Percentiles rank a stretch among this genome's conserved stretches.
Conservation (phyloP, 2,888 invertebrate genomes). For the Stenchaetothrips biformis region DNA sequence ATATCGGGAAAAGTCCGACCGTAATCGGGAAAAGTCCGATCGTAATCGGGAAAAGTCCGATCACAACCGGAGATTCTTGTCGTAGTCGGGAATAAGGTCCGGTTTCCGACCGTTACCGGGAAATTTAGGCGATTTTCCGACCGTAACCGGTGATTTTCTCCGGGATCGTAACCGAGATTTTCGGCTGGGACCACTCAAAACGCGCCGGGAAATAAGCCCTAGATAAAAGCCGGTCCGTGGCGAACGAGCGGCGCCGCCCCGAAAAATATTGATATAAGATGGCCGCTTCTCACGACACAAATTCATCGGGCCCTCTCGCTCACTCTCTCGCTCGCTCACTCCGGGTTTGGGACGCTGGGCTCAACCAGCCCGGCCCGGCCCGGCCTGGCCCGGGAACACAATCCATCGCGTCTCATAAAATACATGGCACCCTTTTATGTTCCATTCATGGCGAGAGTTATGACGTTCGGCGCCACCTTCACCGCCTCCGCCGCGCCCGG, state of each 20-base stretch:
- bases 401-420: conserved; percentile 10
- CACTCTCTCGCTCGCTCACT: too few species aligned
- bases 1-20: too few species aligned
- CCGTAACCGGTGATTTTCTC: too few species aligned
- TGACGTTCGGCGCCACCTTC: background rate
- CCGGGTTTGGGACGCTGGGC: too few species aligned
- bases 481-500: background rate
- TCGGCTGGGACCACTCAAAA: background rate
- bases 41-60: too few species aligned
- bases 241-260: background rate
- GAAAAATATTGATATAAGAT: conserved; percentile 16
- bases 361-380: background rate
- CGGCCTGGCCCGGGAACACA: background rate
- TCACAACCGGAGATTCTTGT: too few species aligned
- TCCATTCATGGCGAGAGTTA: conserved; percentile 7
- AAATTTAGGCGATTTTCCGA: too few species aligned
- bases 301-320: background rate
- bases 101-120: too few species aligned
- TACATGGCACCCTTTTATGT: conserved; percentile 16
- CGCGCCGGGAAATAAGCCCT: background rate
- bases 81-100: too few species aligned
- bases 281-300: background rate
- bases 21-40: too few species aligned
- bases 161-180: too few species aligned
- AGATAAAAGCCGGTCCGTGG: background rate